Percentiles rank a stretch among this genome's conserved stretches.
Evolutionary conservation across 2,113 vertebrate species (phyloP).

Genomic region (Odocoileus hemionus): DNA sequence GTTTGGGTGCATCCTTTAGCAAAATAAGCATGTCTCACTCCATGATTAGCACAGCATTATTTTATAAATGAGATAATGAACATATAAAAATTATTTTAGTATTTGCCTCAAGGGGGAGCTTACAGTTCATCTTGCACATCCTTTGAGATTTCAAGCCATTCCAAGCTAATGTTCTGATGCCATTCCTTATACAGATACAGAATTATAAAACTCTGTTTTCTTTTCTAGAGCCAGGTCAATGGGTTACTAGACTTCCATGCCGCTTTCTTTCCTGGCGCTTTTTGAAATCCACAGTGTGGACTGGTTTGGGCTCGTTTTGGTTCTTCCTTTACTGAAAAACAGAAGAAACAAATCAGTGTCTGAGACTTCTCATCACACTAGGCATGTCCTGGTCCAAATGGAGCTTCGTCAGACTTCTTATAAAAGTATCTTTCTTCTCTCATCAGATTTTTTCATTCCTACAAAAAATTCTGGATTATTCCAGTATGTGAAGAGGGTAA

Average conservation of each 20-base stretch:
- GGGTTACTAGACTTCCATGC: conserved; percentile 88
- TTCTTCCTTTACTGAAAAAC: conserved; percentile 86
- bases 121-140: conserved; percentile 83
- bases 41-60: conserved; percentile 78
- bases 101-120: conserved; percentile 85
- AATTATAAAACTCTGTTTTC: conserved; percentile 40
- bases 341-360: conserved; percentile 53
- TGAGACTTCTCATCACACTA: neutral
- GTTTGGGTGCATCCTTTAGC: conserved; percentile 71
- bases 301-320: conserved; percentile 88
- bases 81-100: conserved; percentile 82
- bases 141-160: conserved; percentile 85
- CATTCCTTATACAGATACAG: conserved; percentile 59
- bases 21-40: conserved; percentile 81
- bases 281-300: conserved; percentile 96
- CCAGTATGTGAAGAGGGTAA: neutral
- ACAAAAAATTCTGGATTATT: conserved; percentile 59
- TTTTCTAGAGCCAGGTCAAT: conserved; percentile 57
- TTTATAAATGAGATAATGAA: conserved; percentile 79
- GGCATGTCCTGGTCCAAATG: neutral
- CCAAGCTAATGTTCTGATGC: conserved; percentile 82
- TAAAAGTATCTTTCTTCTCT: conserved; percentile 16
- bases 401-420: neutral
- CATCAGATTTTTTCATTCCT: conserved; percentile 33
- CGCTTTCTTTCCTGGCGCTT: conserved; percentile 85